phyloP scores from a whole-genome alignment of 1,140 invertebrate genomes.

The Nasonia vitripennis region DNA sequence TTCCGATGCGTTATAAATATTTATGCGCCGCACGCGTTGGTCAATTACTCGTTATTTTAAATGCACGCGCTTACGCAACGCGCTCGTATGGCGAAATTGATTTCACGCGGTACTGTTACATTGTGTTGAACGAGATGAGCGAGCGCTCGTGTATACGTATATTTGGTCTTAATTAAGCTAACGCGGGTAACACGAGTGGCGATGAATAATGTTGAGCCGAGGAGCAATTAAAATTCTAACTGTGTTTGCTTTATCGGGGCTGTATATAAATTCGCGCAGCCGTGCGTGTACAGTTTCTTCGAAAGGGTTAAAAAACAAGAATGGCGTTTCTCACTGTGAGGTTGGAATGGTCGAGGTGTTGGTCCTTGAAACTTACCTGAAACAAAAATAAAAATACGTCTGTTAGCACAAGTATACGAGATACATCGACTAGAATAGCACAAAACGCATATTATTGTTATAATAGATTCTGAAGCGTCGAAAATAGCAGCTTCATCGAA shows the following conservation, averaged over 20 bases:
- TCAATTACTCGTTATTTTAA: neutral
- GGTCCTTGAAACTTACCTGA: slow-evolving; percentile 46
- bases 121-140: neutral
- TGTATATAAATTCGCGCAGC: neutral
- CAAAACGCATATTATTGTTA: no score
- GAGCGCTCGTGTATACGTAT: neutral
- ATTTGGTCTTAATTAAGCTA: neutral
- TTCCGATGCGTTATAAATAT: neutral
- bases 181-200: neutral
- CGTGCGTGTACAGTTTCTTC: no score
- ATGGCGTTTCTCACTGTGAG: neutral
- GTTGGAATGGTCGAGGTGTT: neutral
- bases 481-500: no score
- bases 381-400: slow-evolving; percentile 40
- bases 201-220: neutral
- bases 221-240: neutral
- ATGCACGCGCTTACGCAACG: neutral
- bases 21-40: neutral
- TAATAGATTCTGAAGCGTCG: no score
- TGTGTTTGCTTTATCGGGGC: neutral
- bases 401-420: neutral
- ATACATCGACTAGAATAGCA: no score
- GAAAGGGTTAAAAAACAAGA: neutral
- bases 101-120: neutral
- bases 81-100: neutral